Evolutionary conservation across 2,113 vertebrate species (phyloP).

Genomic region (Carassius gibelio): DNA sequence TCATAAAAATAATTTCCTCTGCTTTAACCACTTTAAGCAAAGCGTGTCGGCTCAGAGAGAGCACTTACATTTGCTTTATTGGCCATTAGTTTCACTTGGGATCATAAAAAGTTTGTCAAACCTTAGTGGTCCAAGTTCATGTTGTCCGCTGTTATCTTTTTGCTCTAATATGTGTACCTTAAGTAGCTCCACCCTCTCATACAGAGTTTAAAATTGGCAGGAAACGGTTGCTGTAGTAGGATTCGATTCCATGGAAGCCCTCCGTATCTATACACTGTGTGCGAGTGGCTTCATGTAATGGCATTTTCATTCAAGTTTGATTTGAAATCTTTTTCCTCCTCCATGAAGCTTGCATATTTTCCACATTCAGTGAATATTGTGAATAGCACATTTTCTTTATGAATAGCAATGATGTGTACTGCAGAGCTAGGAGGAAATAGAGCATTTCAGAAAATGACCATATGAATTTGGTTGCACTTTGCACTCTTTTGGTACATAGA

Average conservation of each 20-base stretch:
- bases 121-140: neutral
- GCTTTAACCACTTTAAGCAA: neutral
- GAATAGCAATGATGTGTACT: neutral
- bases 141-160: neutral
- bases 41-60: neutral
- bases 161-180: neutral
- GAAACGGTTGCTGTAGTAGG: neutral
- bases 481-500: no score
- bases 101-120: neutral
- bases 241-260: constrained; percentile 21
- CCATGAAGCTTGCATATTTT: neutral
- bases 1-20: neutral
- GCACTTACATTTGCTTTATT: neutral
- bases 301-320: neutral
- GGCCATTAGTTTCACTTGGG: neutral
- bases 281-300: neutral
- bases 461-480: neutral
- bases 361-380: neutral
- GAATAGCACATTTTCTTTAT: constrained; percentile 11
- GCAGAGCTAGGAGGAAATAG: neutral
- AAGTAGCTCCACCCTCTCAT: neutral
- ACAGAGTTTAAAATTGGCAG: neutral
- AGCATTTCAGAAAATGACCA: neutral
- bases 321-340: no score
- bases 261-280: neutral